These are phyloP conservation scores for Blomia tropicalis DNA, from an alignment of 2,888 invertebrate species.

Conservation along the genomic window DNA sequence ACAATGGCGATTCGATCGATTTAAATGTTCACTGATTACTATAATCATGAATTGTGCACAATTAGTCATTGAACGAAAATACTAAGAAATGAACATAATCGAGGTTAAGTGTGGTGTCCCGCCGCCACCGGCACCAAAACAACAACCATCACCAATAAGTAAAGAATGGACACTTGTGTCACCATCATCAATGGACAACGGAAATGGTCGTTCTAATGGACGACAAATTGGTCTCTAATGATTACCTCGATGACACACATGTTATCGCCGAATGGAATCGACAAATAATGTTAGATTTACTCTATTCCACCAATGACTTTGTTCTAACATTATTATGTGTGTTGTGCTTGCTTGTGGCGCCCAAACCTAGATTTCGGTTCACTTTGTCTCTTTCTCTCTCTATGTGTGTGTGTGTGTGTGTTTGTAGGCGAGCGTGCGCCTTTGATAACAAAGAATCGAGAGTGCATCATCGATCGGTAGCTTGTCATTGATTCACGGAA, in stretches of 20 bases:
- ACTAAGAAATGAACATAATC: too few species aligned
- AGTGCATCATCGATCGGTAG: too few species aligned
- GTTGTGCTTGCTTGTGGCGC: too few species aligned
- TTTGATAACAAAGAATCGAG: not conserved
- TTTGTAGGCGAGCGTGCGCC: not conserved
- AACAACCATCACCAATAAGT: not conserved
- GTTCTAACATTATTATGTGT: too few species aligned
- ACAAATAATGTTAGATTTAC: too few species aligned
- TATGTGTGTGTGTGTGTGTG: not conserved
- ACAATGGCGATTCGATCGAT: not conserved
- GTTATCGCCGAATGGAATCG: not conserved
- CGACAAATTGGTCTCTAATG: not conserved
- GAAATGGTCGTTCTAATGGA: constrained; percentile 10
- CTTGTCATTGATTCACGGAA: too few species aligned
- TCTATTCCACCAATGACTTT: too few species aligned
- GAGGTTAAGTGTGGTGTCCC: too few species aligned
- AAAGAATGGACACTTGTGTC: not conserved
- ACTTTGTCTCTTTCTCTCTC: too few species aligned
- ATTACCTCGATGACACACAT: not conserved
- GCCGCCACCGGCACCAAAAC: not conserved
- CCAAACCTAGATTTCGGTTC: too few species aligned
- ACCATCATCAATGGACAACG: not conserved
- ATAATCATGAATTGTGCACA: constrained; percentile 3
- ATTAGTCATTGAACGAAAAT: not conserved
- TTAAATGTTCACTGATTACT: constrained; percentile 7